These are phyloP conservation scores for Ptychochromis oligacanthus DNA, from an alignment of 2,113 vertebrate species.

Conservation along the genomic window DNA sequence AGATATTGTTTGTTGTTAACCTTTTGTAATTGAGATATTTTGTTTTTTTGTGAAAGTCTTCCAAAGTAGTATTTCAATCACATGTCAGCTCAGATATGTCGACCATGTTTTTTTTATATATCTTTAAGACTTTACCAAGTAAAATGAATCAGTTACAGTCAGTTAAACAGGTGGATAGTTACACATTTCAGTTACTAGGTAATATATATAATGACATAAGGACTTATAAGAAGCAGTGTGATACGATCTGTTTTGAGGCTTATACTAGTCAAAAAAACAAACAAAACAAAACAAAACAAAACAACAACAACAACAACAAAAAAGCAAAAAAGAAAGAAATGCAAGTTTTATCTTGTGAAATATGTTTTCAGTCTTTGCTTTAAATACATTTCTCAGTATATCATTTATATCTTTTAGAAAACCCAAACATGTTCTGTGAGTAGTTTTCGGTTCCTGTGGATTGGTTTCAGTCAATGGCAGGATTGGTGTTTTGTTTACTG, in stretches of 20 bases:
- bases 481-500: not conserved
- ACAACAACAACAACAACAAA: too few species aligned
- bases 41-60: not conserved
- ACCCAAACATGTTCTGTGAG: not conserved
- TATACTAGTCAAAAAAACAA: not conserved
- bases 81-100: not conserved
- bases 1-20: not conserved
- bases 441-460: not conserved
- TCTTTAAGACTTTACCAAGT: not conserved
- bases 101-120: not conserved
- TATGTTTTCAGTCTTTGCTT: not conserved
- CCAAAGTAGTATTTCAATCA: not conserved
- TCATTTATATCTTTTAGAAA: not conserved
- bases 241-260: not conserved
- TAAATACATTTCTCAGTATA: not conserved
- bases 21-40: not conserved
- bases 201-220: not conserved
- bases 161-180: not conserved
- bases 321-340: too few species aligned
- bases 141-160: not conserved
- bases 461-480: not conserved
- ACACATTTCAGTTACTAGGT: not conserved
- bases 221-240: not conserved
- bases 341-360: not conserved
- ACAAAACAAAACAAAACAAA: not conserved